Evolutionary conservation across 2,888 invertebrate species (phyloP), one percentile per base, ranked within the genome.

Genomic region (Noctua comes): DNA sequence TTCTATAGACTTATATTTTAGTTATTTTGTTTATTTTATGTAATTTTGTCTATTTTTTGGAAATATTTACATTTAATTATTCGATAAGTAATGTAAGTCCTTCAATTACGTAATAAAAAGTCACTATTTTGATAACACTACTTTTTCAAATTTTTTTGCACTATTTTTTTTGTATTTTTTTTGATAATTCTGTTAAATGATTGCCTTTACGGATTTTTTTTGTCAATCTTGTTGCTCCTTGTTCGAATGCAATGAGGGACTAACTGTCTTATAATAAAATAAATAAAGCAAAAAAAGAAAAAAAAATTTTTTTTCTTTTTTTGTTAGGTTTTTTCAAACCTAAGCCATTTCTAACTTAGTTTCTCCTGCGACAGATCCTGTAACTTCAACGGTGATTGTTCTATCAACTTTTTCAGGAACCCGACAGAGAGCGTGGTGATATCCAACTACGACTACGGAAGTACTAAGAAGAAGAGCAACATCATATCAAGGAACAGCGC

Each of bases 381-480:
- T 65, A 82, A 84, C 87, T 92, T 88, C 90, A 90, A 90, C 92
- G 87, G 91, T 94, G 91, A 94, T 91, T 91, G 91, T 92, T 93
- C 92, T 92, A 91, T 91, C 91, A 93, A 93, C 92, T 88, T 88
- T 94, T 94, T 73, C 95, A 97, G 96, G 93, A 96, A 96, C 83
- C 94, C 95, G 46, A 96, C 96, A 93, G 97, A 97, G 89, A 96
- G 96, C 87, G 95, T 97, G 77, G 97, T 97, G 86, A 96, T 97
- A 88, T 96, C 97, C 65, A 97, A 96, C 92, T 97, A 96, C 93
- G 97, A 97, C 82, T 96, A 95, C 89, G 95, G 96, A 91, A 95
- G 94, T 90, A 94, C 94, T 88, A 97, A 96, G 91, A 97, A 97
- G 92, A 96, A 96, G 79, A 95, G 91, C 87, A 95, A 95, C 88